Percentiles rank a stretch among this genome's conserved stretches.
Evolutionary conservation across 2,797 vertebrate species (phyloP).

Genomic region (Presbytis comata): DNA sequence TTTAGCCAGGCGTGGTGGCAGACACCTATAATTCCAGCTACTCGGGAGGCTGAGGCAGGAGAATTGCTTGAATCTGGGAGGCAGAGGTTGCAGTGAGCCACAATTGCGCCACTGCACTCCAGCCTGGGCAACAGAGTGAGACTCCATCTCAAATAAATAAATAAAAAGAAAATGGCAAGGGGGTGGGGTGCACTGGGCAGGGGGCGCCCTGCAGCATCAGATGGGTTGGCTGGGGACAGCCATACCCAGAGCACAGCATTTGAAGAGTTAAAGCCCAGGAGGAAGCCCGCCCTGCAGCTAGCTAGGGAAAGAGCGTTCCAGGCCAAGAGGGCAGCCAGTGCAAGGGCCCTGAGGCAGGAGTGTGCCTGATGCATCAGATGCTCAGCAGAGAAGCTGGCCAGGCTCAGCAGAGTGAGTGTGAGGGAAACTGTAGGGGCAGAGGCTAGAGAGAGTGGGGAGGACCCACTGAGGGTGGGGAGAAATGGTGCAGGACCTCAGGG

Average conservation of each 20-base stretch:
- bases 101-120: no score
- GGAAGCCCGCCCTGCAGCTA: neutral
- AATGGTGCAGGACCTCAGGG: neutral
- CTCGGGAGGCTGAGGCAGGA: no score
- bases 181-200: neutral
- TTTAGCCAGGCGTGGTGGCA: no score
- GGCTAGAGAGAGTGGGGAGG: neutral
- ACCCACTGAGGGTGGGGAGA: neutral
- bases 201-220: rapidly evolving
- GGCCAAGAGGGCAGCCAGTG: neutral
- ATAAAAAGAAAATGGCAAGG: neutral
- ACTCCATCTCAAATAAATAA: no score
- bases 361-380: rapidly evolving
- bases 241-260: neutral
- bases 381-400: neutral
- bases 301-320: neutral
- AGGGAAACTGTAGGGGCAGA: no score
- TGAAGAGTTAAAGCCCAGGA: neutral
- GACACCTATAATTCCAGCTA: no score
- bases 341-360: neutral
- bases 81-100: no score
- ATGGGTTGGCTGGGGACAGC: neutral
- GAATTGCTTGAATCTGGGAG: no score
- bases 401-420: neutral
- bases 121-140: no score